phyloP scores from a whole-genome alignment of 2,113 vertebrate genomes.

The Corythornis madagascariensis region DNA sequence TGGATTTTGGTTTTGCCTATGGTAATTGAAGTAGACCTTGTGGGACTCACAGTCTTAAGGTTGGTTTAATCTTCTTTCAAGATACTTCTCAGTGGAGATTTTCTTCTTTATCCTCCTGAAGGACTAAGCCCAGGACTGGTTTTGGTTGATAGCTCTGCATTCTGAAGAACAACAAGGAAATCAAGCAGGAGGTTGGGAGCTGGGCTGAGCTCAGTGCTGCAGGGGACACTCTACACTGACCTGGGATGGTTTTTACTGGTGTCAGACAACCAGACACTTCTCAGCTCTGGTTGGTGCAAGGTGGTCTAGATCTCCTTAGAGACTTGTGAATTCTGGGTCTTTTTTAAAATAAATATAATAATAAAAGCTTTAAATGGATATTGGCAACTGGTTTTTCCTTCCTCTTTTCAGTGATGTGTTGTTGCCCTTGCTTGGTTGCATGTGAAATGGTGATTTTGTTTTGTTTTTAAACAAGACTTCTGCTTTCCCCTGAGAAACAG shows the following conservation, averaged over 20 bases:
- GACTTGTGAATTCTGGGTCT: background rate
- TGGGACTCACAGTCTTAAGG: background rate
- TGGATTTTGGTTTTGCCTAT: background rate
- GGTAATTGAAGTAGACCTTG: background rate
- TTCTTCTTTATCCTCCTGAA: background rate
- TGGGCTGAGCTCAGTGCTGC: background rate
- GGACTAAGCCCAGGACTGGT: rapidly evolving
- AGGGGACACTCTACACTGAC: background rate
- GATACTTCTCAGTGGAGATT: background rate
- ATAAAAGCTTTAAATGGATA: background rate
- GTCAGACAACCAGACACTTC: background rate
- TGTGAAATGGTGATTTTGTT: rapidly evolving
- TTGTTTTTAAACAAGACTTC: background rate
- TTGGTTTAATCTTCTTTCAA: background rate
- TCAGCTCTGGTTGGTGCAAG: background rate
- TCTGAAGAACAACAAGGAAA: background rate
- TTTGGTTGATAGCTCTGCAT: background rate
- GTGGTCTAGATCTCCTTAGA: background rate
- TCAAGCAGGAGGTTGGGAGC: background rate
- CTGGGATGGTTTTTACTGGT: background rate
- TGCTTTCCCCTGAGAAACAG: background rate
- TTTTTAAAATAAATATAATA: background rate
- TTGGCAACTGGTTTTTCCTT: background rate
- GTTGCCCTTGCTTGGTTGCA: background rate
- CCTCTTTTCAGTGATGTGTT: background rate